These are phyloP conservation scores for Bostrychus sinensis DNA, from an alignment of 2,113 vertebrate genomes.

Conservation along the genomic window DNA sequence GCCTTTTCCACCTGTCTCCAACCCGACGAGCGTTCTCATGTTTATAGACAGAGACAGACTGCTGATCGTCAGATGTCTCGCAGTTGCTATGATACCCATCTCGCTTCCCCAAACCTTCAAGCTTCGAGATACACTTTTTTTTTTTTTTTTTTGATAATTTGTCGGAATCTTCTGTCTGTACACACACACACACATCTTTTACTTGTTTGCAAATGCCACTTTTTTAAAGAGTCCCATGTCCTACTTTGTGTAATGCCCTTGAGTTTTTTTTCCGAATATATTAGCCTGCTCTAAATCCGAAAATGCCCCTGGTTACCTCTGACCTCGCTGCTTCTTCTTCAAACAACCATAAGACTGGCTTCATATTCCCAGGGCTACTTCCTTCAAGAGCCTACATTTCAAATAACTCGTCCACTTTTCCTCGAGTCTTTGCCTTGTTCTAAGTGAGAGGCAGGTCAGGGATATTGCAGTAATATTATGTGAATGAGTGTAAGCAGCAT, in stretches of 20 bases:
- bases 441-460: slow-evolving; percentile 38
- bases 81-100: slow-evolving; percentile 57
- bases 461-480: slow-evolving; percentile 43
- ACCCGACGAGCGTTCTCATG: background rate
- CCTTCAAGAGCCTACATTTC: slow-evolving; percentile 6
- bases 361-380: background rate
- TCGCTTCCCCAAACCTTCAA: slow-evolving; percentile 23
- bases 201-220: slow-evolving; percentile 8
- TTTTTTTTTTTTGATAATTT: slow-evolving; percentile 6
- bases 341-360: slow-evolving; percentile 1
- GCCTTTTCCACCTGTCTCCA: slow-evolving; percentile 10
- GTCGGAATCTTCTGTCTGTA: slow-evolving; percentile 1
- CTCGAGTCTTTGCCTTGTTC: slow-evolving; percentile 17
- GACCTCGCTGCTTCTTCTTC: slow-evolving; percentile 8
- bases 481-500: slow-evolving; percentile 51
- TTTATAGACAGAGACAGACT: slow-evolving; percentile 26
- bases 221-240: background rate
- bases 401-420: slow-evolving; percentile 30
- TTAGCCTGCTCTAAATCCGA: slow-evolving; percentile 2
- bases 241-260: slow-evolving; percentile 11
- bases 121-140: slow-evolving; percentile 15
- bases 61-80: slow-evolving; percentile 41
- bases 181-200: slow-evolving; percentile 18
- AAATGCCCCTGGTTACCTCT: slow-evolving; percentile 8
- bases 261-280: slow-evolving; percentile 29